These are phyloP conservation scores for Gryon sp. DNA, from an alignment of 1,140 invertebrate genomes.

Conservation along the genomic window DNA sequence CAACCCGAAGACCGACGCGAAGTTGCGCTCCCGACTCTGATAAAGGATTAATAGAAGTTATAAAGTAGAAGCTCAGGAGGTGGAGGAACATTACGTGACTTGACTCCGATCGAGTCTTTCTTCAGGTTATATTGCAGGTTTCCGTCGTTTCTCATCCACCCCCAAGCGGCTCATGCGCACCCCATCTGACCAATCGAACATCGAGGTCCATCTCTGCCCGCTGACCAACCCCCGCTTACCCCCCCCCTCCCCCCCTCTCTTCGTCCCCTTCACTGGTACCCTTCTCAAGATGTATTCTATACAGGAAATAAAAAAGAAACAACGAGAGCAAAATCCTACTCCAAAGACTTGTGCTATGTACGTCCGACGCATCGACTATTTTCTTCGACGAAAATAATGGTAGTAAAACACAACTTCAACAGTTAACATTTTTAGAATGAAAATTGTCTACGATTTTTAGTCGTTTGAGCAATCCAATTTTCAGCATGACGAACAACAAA, in stretches of 20 bases:
- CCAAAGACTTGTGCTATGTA: constrained; percentile 46
- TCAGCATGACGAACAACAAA: too few species aligned
- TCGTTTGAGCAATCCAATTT: too few species aligned
- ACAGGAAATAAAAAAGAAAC: constrained; percentile 65
- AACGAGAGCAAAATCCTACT: constrained; percentile 64
- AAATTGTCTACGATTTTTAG: too few species aligned
- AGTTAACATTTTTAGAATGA: too few species aligned
- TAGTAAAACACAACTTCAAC: constrained; percentile 37
- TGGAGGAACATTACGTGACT: constrained; percentile 76
- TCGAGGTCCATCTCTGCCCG: constrained; percentile 73
- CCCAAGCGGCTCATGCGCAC: constrained; percentile 73
- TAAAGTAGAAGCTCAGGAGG: constrained; percentile 76
- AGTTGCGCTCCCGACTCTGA: constrained; percentile 73
- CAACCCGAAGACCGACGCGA: constrained; percentile 66
- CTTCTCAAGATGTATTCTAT: constrained; percentile 68
- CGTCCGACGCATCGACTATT: constrained; percentile 57
- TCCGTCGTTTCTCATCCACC: constrained; percentile 76
- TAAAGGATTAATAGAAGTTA: constrained; percentile 79
- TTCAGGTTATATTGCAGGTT: constrained; percentile 76
- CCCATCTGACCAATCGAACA: constrained; percentile 76
- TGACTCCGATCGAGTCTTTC: constrained; percentile 76
- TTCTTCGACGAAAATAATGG: constrained; percentile 49
- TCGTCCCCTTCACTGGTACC: constrained; percentile 61
- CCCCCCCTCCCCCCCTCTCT: too few species aligned
- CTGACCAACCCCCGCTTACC: too few species aligned